Evolutionary conservation across 2,797 vertebrate genomes (phyloP), one percentile per base, ranked within the genome.

Genomic region (Varecia variegata): DNA sequence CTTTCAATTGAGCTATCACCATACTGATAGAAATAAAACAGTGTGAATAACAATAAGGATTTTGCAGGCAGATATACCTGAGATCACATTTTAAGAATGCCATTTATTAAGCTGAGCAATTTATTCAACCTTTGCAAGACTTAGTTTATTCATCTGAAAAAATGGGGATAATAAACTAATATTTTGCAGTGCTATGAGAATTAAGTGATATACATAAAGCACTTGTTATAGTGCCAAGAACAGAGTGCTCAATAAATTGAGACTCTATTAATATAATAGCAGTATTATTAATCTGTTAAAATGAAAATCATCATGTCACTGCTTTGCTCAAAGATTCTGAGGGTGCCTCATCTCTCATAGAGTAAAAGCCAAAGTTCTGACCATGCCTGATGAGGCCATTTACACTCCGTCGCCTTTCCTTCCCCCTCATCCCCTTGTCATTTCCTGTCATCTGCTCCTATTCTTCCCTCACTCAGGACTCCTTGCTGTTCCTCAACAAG

Each of bases 1-100:
- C 32, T 94, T 91, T 94, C 80, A 54, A 71, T 20, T 65, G 76
- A 93, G 80, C 80, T 70, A 12, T 92, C 74, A 79, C 5, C n/a
- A 43, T 20, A 54, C 6, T 10, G 43, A 87, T 20, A 21, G 17
- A 83, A 83, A 86, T 81, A 68, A 91, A 89, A 47, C 8, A 32
- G 5, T 60, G 18, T 54, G 54, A 23, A 56, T 56, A 56, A 56
- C 54, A 56, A 56, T 13, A 58, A 93, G 40, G 38, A 30, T 30
- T 80, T 60, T 54, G 21, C 15, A 67, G 56, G n/a, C 4, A 74
- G 81, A 50, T 50, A 27, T 25, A 56, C 1, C 52, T 56, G 38
- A 91, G 50, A 30, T 17, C 50, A 23, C 15, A 40, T 45, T 18
- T 40, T 71, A 82, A 68, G 43, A 52, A 79, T 50, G 11, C 3